phyloP scores from a whole-genome alignment of 2,888 invertebrate genomes.

The Ectobius pallidus region DNA sequence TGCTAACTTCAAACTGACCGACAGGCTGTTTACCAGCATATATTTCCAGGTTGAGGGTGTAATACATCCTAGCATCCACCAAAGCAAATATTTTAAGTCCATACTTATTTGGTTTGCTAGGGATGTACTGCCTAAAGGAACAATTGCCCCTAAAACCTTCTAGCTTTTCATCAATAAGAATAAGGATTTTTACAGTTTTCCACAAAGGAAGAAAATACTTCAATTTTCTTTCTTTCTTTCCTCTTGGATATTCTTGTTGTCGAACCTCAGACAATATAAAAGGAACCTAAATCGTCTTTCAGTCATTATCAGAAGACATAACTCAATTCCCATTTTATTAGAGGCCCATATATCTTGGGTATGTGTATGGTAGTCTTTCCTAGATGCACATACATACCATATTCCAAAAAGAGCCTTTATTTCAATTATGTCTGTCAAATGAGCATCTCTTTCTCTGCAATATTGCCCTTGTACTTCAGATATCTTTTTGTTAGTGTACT shows the following conservation, averaged over 20 bases:
- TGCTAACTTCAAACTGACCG: neutral
- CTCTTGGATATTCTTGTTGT: neutral
- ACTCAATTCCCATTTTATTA: neutral
- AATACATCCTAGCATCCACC: conserved; percentile 18
- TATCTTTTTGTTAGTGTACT: too few species aligned
- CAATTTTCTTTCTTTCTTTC: neutral
- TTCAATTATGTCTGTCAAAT: neutral
- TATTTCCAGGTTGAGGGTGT: conserved; percentile 15
- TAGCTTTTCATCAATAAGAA: conserved; percentile 32
- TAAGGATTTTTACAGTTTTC: too few species aligned
- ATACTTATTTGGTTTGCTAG: conserved; percentile 26
- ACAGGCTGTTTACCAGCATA: conserved; percentile 27
- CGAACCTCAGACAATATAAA: neutral
- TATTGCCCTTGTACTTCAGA: neutral
- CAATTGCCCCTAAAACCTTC: conserved; percentile 13
- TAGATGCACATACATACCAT: neutral
- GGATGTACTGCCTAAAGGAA: conserved; percentile 26
- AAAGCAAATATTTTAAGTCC: conserved; percentile 25
- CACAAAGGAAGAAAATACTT: too few species aligned
- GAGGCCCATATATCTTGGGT: neutral
- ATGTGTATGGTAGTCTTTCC: neutral
- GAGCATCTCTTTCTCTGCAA: neutral
- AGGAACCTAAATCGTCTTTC: neutral
- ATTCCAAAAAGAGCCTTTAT: neutral
- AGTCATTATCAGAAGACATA: neutral